A percentile compares a stretch with the other conserved stretches of the same genome.
Conservation (phyloP, 2,797 vertebrate species). For the Steatocranus sp. region DNA sequence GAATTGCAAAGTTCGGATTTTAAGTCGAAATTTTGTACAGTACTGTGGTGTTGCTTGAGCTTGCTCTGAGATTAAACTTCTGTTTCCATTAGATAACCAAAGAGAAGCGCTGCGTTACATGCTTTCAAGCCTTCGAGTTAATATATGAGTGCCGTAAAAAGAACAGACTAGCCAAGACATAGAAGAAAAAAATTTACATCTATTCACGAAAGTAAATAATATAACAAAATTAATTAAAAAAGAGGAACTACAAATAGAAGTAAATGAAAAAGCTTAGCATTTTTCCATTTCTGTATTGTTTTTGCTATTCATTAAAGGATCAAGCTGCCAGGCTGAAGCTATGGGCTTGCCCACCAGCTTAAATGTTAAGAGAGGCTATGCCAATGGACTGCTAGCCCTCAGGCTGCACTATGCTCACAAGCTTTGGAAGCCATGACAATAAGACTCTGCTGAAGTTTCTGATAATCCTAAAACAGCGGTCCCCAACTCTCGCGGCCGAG, state of each 20-base stretch:
- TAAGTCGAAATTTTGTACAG: slow-evolving; percentile 31
- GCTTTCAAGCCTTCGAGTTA: slow-evolving; percentile 33
- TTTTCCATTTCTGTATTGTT: not conserved
- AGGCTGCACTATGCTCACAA: not conserved
- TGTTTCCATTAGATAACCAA: slow-evolving; percentile 45
- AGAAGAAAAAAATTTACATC: not conserved
- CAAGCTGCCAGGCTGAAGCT: not conserved
- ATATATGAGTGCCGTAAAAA: not conserved
- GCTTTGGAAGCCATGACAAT: not conserved
- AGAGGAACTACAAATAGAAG: not conserved
- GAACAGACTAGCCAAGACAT: not conserved
- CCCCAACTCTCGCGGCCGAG: not conserved
- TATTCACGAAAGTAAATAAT: not conserved
- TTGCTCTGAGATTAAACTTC: slow-evolving; percentile 47
- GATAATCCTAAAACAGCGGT: not conserved
- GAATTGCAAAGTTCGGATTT: slow-evolving; percentile 16
- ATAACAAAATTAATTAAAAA: not conserved
- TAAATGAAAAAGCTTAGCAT: not conserved
- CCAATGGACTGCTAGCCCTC: not conserved
- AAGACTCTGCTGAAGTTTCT: not conserved
- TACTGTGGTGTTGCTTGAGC: slow-evolving; percentile 26
- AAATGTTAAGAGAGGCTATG: not conserved
- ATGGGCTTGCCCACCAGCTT: not conserved
- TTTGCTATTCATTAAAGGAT: not conserved
- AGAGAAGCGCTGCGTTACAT: slow-evolving; percentile 56